These are phyloP conservation scores for Psylliodes chrysocephalus DNA, from an alignment of 2,888 invertebrate species.

Conservation along the genomic window DNA sequence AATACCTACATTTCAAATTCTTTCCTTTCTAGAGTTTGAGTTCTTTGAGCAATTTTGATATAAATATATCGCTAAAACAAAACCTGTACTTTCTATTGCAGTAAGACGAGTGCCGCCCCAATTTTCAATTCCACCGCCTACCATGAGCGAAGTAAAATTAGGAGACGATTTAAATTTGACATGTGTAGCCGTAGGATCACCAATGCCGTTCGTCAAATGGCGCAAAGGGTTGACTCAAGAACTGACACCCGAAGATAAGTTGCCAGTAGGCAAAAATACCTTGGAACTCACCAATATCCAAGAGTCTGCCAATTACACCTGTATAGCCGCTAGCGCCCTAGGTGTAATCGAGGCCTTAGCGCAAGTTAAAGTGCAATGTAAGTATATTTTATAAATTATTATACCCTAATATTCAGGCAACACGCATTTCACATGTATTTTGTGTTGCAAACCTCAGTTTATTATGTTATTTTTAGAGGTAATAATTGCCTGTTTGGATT, in stretches of 20 bases:
- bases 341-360: constrained; percentile 91
- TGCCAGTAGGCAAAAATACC: constrained; percentile 87
- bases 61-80: too few relatives aligned
- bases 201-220: constrained; percentile 98
- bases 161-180: constrained; percentile 92
- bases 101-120: constrained; percentile 95
- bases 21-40: too few relatives aligned
- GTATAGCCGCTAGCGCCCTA: constrained; percentile 93
- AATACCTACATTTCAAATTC: too few relatives aligned
- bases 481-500: too few relatives aligned
- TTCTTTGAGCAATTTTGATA: too few relatives aligned
- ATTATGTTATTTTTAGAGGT: too few relatives aligned
- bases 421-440: too few relatives aligned
- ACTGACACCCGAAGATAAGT: constrained; percentile 88
- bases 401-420: too few relatives aligned
- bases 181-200: constrained; percentile 97
- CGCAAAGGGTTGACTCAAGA: constrained; percentile 86
- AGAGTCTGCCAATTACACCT: constrained; percentile 96
- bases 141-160: constrained; percentile 88
- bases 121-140: constrained; percentile 92
- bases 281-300: constrained; percentile 87
- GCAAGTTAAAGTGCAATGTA: constrained; percentile 95
- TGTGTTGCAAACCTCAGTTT: too few relatives aligned
- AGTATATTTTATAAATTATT: constrained; percentile 63
- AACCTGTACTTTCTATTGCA: constrained; percentile 66